Evolutionary conservation across 2,888 invertebrate species (phyloP), one percentile per base, ranked within the genome.

Genomic region (Calliphora vomitoria): DNA sequence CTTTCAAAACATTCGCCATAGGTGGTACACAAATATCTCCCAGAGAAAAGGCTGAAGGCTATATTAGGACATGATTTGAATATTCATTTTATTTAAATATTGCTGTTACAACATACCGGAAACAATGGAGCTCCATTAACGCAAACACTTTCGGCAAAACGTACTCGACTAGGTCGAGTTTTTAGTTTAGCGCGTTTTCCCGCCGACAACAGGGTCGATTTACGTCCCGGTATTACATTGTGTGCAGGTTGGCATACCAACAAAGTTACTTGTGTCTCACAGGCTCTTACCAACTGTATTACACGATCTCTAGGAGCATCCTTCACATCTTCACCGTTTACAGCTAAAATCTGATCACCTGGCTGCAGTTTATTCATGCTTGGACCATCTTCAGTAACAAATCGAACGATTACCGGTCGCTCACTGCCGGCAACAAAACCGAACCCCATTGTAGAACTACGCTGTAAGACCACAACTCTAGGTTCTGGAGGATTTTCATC

Each of bases 341-440:
- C 98, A 90, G 96, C 95, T 53, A 98, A 95, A 90, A 98, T 98
- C 93, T 98, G 98, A 93, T 98, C 98, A 6, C 98, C 98, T 0
- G 98, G 98, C 91, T 97, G 96, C 87, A 98, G 94, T 95, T 97
- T 97, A 82, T 97, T 97, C 85, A 97, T 97, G 93, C 98, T 98
- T 1, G 98, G 98, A 13, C 98, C 98, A 91, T 97, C 98, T 94
- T 97, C 97, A 0, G 97, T 97, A 18, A 97, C 97, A 92, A 97
- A 97, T 88, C 98, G 95, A 35, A 98, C 98, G 84, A 98, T 96
- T 71, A 98, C 98, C 0, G 98, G 98, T 90, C 96, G 96, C 93
- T 98, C 98, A 53, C 98, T 98, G 15, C 98, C 98, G 0, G 98
- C 98, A n/a, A 98, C 98, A 93, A 98, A 98, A 2, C 98, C 98